phyloP scores from a whole-genome alignment of 2,888 invertebrate species.

The Netelia fuscicornis region DNA sequence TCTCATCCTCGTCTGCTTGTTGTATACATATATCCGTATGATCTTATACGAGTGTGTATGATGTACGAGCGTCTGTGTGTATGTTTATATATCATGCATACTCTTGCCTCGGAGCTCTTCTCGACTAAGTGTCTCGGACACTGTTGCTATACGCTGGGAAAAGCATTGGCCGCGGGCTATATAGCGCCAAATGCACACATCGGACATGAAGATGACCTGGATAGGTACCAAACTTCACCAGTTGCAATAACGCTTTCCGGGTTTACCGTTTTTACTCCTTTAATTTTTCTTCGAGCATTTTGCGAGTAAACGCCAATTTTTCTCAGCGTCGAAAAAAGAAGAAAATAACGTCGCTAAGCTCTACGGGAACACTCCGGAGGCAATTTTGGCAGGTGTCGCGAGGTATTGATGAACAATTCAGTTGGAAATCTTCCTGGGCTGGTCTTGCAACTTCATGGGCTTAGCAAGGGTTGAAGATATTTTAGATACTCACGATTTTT shows the following conservation, averaged over 20 bases:
- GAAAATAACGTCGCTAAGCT: background rate
- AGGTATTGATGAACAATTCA: too few relatives aligned
- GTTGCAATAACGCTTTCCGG: conserved; percentile 65
- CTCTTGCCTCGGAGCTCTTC: conserved; percentile 45
- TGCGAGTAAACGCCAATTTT: conserved; percentile 2
- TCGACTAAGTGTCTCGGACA: conserved; percentile 44
- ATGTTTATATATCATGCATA: conserved; percentile 18
- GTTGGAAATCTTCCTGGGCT: too few relatives aligned
- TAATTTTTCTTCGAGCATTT: conserved; percentile 41
- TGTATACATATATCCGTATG: conserved; percentile 12
- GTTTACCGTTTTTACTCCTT: conserved; percentile 52
- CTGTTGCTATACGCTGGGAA: conserved; percentile 46
- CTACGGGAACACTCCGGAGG: background rate
- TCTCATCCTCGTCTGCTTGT: conserved; percentile 21
- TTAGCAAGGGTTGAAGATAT: conserved; percentile 18
- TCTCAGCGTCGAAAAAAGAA: background rate
- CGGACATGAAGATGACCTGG: conserved; percentile 80
- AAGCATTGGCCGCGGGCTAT: conserved; percentile 47
- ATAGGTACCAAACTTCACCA: conserved; percentile 78
- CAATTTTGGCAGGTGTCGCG: too few relatives aligned
- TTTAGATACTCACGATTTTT: background rate
- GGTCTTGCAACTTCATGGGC: too few relatives aligned
- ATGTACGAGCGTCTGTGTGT: background rate
- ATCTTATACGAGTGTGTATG: background rate
- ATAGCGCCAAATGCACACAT: conserved; percentile 48